Conservation (phyloP, 2,113 vertebrate genomes). For the Heteronetta atricapilla region DNA sequence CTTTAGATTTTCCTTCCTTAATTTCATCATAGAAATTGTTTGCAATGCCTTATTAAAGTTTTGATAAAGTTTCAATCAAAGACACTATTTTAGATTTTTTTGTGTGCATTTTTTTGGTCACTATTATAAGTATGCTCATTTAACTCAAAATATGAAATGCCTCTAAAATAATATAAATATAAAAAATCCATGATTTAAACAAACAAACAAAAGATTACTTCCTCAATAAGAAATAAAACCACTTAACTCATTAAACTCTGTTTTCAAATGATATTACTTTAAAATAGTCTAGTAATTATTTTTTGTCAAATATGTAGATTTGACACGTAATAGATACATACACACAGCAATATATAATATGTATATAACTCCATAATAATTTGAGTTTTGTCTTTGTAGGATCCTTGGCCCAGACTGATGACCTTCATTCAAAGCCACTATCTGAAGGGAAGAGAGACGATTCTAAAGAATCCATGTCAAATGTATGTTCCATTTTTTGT, state of each 20-base stretch:
- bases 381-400: not conserved
- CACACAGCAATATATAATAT: not conserved
- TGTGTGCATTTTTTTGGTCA: not conserved
- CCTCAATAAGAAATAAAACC: not conserved
- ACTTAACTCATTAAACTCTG: not conserved
- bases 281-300: not conserved
- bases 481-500: not conserved
- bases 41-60: not conserved
- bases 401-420: not conserved
- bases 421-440: not conserved
- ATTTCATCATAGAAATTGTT: not conserved
- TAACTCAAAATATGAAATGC: not conserved
- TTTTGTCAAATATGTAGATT: not conserved
- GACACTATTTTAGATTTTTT: not conserved
- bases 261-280: not conserved
- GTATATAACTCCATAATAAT: not conserved
- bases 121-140: not conserved
- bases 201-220: not conserved
- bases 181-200: not conserved
- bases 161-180: not conserved
- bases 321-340: not conserved
- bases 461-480: not conserved
- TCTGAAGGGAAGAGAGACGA: not conserved
- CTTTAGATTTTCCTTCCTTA: not conserved
- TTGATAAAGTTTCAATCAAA: not conserved